Conservation (phyloP, 2,888 invertebrate genomes). For the Agrochola macilenta region DNA sequence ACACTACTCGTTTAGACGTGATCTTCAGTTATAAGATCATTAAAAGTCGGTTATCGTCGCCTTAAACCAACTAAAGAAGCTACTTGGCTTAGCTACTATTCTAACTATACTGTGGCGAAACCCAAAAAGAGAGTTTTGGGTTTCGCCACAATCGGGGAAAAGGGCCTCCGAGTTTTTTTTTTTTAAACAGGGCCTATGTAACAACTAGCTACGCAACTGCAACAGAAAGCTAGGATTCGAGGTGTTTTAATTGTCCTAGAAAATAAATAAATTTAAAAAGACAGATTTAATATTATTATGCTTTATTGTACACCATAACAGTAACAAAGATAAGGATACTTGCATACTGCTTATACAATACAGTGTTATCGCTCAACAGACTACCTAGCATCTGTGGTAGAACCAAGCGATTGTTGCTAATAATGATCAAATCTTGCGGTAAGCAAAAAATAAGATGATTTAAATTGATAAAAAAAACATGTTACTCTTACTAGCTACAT, state of each 20-base stretch:
- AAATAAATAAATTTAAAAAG: not conserved
- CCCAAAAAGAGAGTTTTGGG: no score
- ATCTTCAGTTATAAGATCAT: no score
- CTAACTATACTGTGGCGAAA: no score
- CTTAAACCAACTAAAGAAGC: no score
- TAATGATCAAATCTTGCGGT: not conserved
- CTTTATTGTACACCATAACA: not conserved
- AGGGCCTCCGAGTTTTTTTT: no score
- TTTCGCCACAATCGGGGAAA: no score
- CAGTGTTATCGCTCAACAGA: not conserved
- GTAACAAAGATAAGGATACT: not conserved
- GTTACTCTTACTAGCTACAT: conserved; percentile 10
- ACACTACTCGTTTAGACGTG: no score
- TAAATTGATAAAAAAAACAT: not conserved
- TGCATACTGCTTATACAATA: not conserved
- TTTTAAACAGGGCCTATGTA: not conserved
- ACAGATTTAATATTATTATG: not conserved
- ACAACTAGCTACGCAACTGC: not conserved
- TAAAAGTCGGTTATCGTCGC: no score
- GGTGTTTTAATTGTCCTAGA: not conserved
- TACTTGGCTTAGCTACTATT: no score
- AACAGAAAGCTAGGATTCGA: not conserved
- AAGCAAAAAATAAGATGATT: not conserved
- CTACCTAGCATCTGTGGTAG: not conserved
- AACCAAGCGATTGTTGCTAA: not conserved